Percentiles rank a stretch among this genome's conserved stretches.
Conservation (phyloP, 2,888 invertebrate species). For the Rugalucina vietnamica region DNA sequence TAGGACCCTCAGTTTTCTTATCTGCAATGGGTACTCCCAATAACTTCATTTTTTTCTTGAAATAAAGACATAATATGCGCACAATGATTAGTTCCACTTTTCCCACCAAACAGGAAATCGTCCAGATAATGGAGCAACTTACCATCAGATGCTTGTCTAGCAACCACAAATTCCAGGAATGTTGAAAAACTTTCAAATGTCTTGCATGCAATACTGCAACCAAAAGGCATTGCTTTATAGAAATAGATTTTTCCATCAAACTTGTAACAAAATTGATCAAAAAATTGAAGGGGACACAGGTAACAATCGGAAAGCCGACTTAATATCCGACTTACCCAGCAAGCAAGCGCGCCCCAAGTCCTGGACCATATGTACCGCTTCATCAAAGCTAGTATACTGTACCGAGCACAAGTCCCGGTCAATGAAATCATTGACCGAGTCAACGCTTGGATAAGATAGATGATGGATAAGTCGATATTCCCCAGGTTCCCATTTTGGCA, state of each 20-base stretch:
- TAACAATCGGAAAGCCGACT: constrained; percentile 31
- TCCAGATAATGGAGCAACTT: constrained; percentile 31
- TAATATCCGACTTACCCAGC: constrained; percentile 23
- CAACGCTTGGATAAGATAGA: constrained; percentile 7
- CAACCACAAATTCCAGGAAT: constrained; percentile 18
- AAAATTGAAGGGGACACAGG: constrained; percentile 8
- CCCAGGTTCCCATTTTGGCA: constrained; percentile 27
- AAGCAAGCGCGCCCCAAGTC: constrained; percentile 16
- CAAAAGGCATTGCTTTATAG: constrained; percentile 19
- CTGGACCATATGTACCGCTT: constrained; percentile 28
- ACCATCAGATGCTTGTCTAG: neutral
- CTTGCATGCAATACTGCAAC: neutral
- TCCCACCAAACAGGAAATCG: constrained; percentile 32
- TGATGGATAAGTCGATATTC: constrained; percentile 22
- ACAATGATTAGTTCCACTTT: neutral
- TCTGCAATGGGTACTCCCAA: too few species aligned
- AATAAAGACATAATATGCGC: neutral
- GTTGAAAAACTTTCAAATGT: constrained; percentile 24
- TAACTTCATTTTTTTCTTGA: neutral
- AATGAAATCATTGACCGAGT: constrained; percentile 17
- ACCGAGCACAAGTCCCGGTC: constrained; percentile 13
- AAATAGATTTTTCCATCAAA: neutral
- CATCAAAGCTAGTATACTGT: constrained; percentile 14
- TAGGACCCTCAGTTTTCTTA: constrained; percentile 10
- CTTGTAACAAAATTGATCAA: neutral